Evolutionary conservation across 1,140 invertebrate species (phyloP).

Genomic region (Papilio helenus): DNA sequence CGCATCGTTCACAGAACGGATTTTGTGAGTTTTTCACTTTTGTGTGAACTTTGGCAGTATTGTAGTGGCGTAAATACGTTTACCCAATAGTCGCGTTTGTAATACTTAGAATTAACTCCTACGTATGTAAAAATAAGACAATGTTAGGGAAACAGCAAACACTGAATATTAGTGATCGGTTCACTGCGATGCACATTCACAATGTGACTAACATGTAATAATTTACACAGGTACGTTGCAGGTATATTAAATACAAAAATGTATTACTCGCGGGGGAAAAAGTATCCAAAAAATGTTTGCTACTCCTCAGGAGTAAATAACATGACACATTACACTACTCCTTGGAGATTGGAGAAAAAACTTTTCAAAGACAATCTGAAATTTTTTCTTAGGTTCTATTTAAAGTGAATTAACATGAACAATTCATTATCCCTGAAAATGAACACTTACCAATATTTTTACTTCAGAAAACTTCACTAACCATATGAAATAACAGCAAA

Average conservation of each 20-base stretch:
- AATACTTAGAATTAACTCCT: constrained; percentile 64
- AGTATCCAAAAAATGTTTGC: constrained; percentile 21
- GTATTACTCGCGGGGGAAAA: constrained; percentile 27
- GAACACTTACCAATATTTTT: neutral
- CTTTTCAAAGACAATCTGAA: neutral
- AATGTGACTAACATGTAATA: constrained; percentile 65
- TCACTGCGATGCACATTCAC: constrained; percentile 76
- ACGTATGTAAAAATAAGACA: constrained; percentile 71
- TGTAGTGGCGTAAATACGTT: constrained; percentile 69
- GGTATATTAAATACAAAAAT: constrained; percentile 74
- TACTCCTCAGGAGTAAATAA: neutral
- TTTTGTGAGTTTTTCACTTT: constrained; percentile 70
- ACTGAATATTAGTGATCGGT: constrained; percentile 71
- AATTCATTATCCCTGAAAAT: neutral
- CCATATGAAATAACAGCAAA: neutral
- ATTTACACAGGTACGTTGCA: constrained; percentile 82
- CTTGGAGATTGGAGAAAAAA: neutral
- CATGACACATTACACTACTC: neutral
- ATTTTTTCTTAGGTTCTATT: too few relatives aligned
- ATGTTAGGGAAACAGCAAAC: constrained; percentile 76
- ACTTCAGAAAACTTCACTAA: neutral
- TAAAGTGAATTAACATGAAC: neutral
- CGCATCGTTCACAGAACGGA: constrained; percentile 82
- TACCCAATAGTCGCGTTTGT: constrained; percentile 58
- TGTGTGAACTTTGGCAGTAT: constrained; percentile 81